Base-by-base conservation (phyloP, 2,797 vertebrate species). In the Chelmon rostratus region DNA sequence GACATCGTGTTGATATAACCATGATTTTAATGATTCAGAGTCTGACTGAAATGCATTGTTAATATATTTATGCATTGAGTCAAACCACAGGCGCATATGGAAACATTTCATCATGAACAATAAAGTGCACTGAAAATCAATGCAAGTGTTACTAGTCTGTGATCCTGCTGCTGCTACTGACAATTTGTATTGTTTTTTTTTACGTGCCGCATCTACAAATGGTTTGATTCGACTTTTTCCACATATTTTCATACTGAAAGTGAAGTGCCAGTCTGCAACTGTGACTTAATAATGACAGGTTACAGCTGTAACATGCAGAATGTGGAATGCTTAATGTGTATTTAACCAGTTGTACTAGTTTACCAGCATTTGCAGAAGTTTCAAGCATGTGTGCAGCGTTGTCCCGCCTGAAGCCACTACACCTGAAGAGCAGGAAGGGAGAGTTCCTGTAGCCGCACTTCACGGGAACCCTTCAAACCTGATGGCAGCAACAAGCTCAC, bases 261-360 rank as follows among this genome's bases (percentile, higher is more conserved):
- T 52, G 2, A 16, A 37, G 40, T 38, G 37, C 35, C 33, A 35
- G 6, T 67, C 18, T 40, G 6, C 8, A 18, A 33, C 18, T 5
- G 6, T 54, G 46, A 56, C 3, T 5, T 23, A 10, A n/a, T 15
- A 52, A 38, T 15, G 47, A 28, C 23, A 46, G 23, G 2, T 33
- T 33, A 74, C 8, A 11, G 18, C 25, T 58, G 31, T 8, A 4
- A 37, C 4, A 3, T 5, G 16, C 19, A 13, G 50, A 42, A 21
- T 8, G 12, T 44, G 12, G 54, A 57, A 42, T 12, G 59, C 19
- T 0, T 35, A 4, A 23, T n/a, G 8, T 11, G 5, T 13, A 46
- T 49, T 69, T 16, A 84, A 91, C 92, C 79, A 72, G 92, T 90
- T 38, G 0, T 66, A 79, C 93, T 37, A 68, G 93, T 90, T 87